Evolutionary conservation across 1,140 invertebrate genomes (phyloP).

Genomic region (Penaeus chinensis): DNA sequence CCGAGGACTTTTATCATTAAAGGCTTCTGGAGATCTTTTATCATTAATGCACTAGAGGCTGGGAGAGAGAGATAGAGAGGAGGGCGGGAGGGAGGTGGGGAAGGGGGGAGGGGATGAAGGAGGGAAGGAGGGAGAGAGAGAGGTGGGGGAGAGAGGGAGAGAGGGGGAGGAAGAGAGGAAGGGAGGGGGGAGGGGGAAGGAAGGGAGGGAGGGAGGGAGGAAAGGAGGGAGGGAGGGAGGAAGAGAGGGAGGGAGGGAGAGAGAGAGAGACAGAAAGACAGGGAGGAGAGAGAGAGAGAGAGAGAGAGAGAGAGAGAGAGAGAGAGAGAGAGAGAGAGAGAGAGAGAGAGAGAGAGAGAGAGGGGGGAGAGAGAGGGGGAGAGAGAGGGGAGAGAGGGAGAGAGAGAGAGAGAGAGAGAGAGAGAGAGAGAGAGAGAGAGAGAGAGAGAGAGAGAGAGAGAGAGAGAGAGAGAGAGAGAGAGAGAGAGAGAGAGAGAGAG

Average conservation of each 20-base stretch:
- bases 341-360: background rate
- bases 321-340: background rate
- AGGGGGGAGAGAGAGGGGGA: background rate
- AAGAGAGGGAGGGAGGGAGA: background rate
- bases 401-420: background rate
- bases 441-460: background rate
- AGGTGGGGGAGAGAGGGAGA: background rate
- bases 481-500: background rate
- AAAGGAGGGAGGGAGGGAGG: background rate
- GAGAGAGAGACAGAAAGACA: background rate
- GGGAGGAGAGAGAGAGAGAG: too few relatives aligned
- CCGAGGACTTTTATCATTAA: slow-evolving; percentile 57
- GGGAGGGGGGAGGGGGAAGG: background rate
- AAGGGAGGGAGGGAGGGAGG: background rate
- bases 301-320: background rate
- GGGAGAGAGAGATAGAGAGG: background rate
- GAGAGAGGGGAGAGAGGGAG: background rate
- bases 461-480: background rate
- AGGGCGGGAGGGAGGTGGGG: too few relatives aligned
- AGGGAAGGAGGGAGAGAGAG: background rate
- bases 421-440: background rate
- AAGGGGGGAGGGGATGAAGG: background rate
- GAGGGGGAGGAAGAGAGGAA: background rate
- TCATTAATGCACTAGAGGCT: slow-evolving; percentile 19
- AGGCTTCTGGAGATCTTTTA: slow-evolving; percentile 40